These are phyloP conservation scores for Zaprionus gabonicus DNA, from an alignment of 1,140 invertebrate genomes.

Conservation along the genomic window DNA sequence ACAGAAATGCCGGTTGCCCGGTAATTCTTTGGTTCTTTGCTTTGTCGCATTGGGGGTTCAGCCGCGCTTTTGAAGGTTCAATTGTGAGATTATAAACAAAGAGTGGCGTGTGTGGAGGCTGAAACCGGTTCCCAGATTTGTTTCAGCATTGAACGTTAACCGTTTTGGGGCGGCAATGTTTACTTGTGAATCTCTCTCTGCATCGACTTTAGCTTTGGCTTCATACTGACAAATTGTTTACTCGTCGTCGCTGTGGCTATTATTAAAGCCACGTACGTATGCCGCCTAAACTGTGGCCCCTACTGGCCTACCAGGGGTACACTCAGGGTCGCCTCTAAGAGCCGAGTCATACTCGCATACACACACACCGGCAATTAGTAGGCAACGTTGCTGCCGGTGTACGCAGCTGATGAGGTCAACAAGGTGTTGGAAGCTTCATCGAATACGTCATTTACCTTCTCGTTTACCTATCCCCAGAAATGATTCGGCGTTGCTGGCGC, in stretches of 20 bases:
- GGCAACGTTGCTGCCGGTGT: background rate
- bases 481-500: conserved; percentile 57
- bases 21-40: background rate
- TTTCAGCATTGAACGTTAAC: conserved; percentile 26
- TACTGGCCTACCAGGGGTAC: conserved; percentile 38
- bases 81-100: conserved; percentile 46
- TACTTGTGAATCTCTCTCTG: conserved; percentile 41
- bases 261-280: conserved; percentile 52
- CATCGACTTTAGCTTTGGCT: conserved; percentile 6
- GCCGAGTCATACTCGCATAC: conserved; percentile 39
- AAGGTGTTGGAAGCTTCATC: conserved; percentile 21
- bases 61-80: conserved; percentile 37
- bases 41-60: conserved; percentile 20
- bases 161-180: conserved; percentile 45
- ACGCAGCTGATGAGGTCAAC: conserved; percentile 52
- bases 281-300: conserved; percentile 32
- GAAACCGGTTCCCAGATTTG: conserved; percentile 42
- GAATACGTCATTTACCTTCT: conserved; percentile 44
- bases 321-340: conserved; percentile 62
- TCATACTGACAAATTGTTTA: conserved; percentile 75
- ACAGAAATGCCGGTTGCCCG: conserved; percentile 11
- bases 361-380: conserved; percentile 12
- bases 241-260: conserved; percentile 38
- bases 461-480: conserved; percentile 47
- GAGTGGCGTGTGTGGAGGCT: conserved; percentile 12